These are phyloP conservation scores for Himalopsyche japonica DNA, from an alignment of 2,888 invertebrate genomes.

Conservation along the genomic window DNA sequence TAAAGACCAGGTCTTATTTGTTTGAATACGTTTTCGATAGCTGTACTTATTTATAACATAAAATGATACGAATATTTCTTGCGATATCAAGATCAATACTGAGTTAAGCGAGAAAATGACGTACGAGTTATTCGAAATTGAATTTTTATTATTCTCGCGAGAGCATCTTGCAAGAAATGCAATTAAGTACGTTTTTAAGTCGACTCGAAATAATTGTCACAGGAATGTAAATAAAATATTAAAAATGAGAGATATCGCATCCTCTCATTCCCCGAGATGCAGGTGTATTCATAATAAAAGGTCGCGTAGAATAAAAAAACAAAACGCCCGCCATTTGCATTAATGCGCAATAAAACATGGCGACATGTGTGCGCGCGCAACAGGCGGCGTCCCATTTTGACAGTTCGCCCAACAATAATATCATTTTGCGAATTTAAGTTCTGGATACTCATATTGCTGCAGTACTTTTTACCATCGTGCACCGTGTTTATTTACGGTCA, in stretches of 20 bases:
- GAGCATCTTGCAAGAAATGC: no score
- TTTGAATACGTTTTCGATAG: no score
- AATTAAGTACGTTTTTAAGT: neutral
- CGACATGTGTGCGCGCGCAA: neutral
- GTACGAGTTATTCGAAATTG: no score
- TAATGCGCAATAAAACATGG: neutral
- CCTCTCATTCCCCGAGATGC: neutral
- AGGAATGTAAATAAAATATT: neutral
- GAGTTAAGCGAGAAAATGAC: no score
- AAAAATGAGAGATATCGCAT: neutral
- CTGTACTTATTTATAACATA: no score
- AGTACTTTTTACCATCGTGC: neutral
- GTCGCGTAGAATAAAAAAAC: neutral
- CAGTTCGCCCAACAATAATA: neutral
- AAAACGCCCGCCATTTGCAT: neutral
- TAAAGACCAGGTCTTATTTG: no score
- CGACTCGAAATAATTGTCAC: neutral
- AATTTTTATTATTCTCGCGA: no score
- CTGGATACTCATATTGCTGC: neutral
- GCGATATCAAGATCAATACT: no score
- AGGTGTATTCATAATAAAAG: neutral
- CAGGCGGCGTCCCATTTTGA: neutral
- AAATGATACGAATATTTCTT: no score
- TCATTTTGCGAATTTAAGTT: neutral
- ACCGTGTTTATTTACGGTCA: neutral